Conservation (phyloP, 1,140 invertebrate genomes). For the Carcinoscorpius rotundicauda region DNA sequence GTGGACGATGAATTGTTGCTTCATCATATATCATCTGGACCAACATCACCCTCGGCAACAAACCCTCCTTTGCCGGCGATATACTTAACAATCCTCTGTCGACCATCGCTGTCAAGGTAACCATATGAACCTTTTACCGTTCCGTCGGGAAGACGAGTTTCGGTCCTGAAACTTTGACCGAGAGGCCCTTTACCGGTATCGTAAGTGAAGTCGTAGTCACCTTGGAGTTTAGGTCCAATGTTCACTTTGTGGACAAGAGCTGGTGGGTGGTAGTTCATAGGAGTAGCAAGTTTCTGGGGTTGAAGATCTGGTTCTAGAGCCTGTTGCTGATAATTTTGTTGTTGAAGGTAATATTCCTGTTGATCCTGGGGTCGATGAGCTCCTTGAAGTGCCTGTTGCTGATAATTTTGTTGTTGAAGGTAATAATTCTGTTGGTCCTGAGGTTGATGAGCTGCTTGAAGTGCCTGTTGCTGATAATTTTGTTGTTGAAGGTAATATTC, state of each 20-base stretch:
- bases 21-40: conserved; percentile 1
- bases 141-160: conserved; percentile 27
- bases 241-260: conserved; percentile 23
- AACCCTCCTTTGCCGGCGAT: conserved; percentile 51
- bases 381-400: too few species aligned
- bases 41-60: conserved; percentile 37
- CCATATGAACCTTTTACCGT: conserved; percentile 46
- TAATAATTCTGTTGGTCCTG: too few species aligned
- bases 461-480: too few species aligned
- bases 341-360: conserved; percentile 5
- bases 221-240: conserved; percentile 20
- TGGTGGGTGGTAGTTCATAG: conserved; percentile 16
- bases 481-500: conserved; percentile 4
- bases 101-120: conserved; percentile 41
- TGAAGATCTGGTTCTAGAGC: background rate
- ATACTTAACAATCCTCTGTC: conserved; percentile 46
- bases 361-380: conserved; percentile 9
- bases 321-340: too few species aligned
- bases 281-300: background rate
- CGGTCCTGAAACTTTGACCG: conserved; percentile 27
- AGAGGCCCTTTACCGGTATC: conserved; percentile 25
- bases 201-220: conserved; percentile 27
- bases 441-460: too few species aligned
- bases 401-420: too few species aligned
- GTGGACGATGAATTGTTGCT: too few species aligned